Conservation (phyloP, 2,888 invertebrate species). For the Hesperia comma region DNA sequence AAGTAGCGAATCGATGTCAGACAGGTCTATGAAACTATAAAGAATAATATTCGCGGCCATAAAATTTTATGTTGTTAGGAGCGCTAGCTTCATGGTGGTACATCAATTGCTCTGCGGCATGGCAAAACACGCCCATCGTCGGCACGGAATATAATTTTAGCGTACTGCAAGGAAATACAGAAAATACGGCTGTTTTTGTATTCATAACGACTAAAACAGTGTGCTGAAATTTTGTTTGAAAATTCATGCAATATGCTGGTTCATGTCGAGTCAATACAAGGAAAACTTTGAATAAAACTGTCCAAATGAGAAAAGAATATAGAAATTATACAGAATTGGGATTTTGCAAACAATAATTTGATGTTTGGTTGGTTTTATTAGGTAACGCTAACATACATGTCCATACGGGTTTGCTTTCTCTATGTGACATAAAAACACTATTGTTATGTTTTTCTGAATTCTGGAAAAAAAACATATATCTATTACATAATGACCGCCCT, state of each 20-base stretch:
- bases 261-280: no score
- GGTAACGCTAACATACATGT: no score
- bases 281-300: no score
- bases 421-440: no score
- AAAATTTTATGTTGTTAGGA: constrained; percentile 75
- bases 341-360: no score
- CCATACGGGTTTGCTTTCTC: no score
- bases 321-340: no score
- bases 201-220: constrained; percentile 13
- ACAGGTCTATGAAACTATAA: constrained; percentile 72
- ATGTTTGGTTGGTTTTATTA: no score
- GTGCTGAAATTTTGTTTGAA: constrained; percentile 7
- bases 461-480: no score
- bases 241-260: not conserved
- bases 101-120: constrained; percentile 60
- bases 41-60: constrained; percentile 76
- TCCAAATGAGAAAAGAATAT: no score
- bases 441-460: no score
- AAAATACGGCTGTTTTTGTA: constrained; percentile 38
- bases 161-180: constrained; percentile 39
- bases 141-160: constrained; percentile 44
- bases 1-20: constrained; percentile 57
- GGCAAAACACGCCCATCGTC: constrained; percentile 46
- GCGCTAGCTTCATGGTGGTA: constrained; percentile 58
- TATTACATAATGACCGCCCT: no score